These are phyloP conservation scores for Phrynocephalus forsythii DNA, from an alignment of 2,797 vertebrate species.

Conservation along the genomic window DNA sequence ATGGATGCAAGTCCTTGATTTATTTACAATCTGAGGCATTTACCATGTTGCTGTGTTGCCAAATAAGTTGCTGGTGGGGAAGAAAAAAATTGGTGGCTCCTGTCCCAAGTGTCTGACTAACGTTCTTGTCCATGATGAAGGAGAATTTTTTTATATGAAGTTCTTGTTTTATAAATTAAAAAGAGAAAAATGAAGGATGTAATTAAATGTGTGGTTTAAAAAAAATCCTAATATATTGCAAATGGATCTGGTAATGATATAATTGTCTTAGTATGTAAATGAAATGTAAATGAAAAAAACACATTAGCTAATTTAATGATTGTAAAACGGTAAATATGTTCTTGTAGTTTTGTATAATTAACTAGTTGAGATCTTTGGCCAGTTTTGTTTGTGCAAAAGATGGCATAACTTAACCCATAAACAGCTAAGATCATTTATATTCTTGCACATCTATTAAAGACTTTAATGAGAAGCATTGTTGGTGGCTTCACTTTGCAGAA, in stretches of 20 bases:
- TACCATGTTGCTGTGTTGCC: slow-evolving; percentile 74
- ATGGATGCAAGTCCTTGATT: slow-evolving; percentile 64
- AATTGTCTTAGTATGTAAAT: slow-evolving; percentile 77
- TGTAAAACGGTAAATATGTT: slow-evolving; percentile 81
- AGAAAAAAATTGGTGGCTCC: slow-evolving; percentile 64
- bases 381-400: slow-evolving; percentile 77
- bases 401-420: slow-evolving; percentile 72
- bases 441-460: slow-evolving; percentile 80
- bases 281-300: slow-evolving; percentile 75
- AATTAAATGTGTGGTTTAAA: slow-evolving; percentile 74
- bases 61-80: slow-evolving; percentile 72
- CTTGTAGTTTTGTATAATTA: slow-evolving; percentile 81
- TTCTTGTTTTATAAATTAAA: slow-evolving; percentile 82
- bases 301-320: slow-evolving; percentile 78
- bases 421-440: slow-evolving; percentile 72
- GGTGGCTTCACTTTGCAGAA: slow-evolving; percentile 50
- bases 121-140: slow-evolving; percentile 73
- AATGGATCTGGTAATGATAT: slow-evolving; percentile 74
- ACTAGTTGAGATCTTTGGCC: slow-evolving; percentile 70
- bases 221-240: slow-evolving; percentile 74
- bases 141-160: slow-evolving; percentile 78
- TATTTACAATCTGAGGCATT: slow-evolving; percentile 65
- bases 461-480: slow-evolving; percentile 70
- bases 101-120: slow-evolving; percentile 72
- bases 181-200: slow-evolving; percentile 77